Percentiles rank a stretch among this genome's conserved stretches.
These are phyloP conservation scores for Bombus fervidus DNA, from an alignment of 1,140 invertebrate species.

Conservation along the genomic window DNA sequence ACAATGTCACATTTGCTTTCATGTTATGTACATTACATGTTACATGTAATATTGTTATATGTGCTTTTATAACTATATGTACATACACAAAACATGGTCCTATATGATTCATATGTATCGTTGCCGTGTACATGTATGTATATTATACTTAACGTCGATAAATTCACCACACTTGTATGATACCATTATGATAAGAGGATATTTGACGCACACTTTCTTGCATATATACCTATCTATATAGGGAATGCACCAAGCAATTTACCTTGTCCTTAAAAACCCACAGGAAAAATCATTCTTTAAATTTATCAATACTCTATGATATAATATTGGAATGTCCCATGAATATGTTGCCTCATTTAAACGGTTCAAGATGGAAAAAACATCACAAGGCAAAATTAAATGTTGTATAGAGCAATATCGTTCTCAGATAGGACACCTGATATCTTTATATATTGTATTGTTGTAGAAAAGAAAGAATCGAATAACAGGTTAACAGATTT, in stretches of 20 bases:
- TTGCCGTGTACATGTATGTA: constrained; percentile 69
- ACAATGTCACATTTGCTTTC: constrained; percentile 50
- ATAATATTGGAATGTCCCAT: too few relatives aligned
- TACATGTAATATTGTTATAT: constrained; percentile 44
- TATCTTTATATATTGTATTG: not conserved
- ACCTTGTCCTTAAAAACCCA: constrained; percentile 53
- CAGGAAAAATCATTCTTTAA: not conserved
- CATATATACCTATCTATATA: constrained; percentile 36
- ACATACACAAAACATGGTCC: constrained; percentile 76
- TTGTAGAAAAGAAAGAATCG: not conserved
- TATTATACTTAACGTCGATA: constrained; percentile 50
- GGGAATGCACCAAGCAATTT: constrained; percentile 33
- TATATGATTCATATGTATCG: constrained; percentile 77
- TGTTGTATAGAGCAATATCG: not conserved
- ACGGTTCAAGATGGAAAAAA: not conserved
- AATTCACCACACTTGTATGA: constrained; percentile 30
- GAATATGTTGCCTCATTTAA: too few relatives aligned
- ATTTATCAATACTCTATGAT: not conserved
- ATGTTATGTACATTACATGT: constrained; percentile 64
- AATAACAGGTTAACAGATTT: not conserved
- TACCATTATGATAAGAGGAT: constrained; percentile 39
- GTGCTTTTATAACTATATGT: constrained; percentile 64
- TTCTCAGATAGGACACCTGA: not conserved
- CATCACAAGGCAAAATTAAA: not conserved
- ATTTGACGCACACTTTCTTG: constrained; percentile 24